These are phyloP conservation scores for Peucedramus taeniatus DNA, from an alignment of 2,113 vertebrate species.

Conservation along the genomic window DNA sequence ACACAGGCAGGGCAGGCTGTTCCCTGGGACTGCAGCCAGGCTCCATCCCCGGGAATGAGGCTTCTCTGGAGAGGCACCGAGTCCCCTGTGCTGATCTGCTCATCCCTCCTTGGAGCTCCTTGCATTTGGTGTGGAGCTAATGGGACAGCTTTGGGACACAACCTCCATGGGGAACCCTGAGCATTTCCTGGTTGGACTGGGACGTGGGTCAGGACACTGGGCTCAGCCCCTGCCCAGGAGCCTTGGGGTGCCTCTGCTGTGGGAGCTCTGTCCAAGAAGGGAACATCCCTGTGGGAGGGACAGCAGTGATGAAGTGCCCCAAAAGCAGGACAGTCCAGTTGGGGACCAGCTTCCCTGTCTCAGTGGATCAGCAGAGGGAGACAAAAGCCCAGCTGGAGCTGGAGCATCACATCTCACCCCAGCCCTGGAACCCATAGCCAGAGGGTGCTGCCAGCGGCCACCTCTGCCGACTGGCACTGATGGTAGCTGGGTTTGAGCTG, in stretches of 20 bases:
- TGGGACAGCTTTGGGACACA: background rate
- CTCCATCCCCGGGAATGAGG: accelerated
- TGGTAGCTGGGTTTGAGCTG: background rate
- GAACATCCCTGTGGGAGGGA: background rate
- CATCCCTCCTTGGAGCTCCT: background rate
- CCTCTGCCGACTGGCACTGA: accelerated
- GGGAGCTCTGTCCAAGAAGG: background rate
- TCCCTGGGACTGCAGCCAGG: background rate
- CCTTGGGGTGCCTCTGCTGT: background rate
- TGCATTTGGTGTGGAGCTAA: accelerated
- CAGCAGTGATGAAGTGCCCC: background rate
- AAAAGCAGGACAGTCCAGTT: background rate
- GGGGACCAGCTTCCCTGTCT: background rate
- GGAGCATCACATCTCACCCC: background rate
- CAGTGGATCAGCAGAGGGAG: conserved; percentile 51
- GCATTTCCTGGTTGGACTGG: background rate
- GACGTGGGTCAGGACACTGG: accelerated
- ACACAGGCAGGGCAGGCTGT: background rate
- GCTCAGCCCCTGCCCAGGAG: background rate
- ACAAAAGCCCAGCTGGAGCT: background rate
- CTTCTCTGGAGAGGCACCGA: background rate
- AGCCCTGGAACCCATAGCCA: accelerated
- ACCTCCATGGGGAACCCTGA: accelerated
- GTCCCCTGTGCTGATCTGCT: background rate
- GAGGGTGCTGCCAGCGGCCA: background rate